These are phyloP conservation scores for Epinotia bilunana DNA, from an alignment of 2,888 invertebrate species.

Conservation along the genomic window DNA sequence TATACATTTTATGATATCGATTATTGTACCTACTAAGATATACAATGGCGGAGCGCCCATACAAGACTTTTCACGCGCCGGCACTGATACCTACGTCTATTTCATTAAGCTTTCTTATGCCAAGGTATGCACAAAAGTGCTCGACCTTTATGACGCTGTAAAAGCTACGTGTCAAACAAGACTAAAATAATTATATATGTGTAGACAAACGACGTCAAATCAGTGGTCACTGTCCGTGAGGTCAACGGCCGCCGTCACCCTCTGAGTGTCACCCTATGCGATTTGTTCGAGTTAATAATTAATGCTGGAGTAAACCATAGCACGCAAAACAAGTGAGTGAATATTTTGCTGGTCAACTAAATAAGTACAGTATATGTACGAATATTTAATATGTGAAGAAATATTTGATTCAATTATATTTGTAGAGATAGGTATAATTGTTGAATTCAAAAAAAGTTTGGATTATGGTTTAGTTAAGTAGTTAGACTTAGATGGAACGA, in stretches of 20 bases:
- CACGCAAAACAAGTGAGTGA: conserved; percentile 1
- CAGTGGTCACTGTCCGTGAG: conserved; percentile 12
- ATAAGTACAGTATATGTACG: no score
- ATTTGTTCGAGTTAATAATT: conserved; percentile 29
- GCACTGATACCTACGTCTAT: no score
- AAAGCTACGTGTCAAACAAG: neutral
- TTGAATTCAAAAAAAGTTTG: no score
- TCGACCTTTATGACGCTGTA: neutral
- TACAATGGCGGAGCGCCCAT: no score
- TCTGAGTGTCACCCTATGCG: conserved; percentile 14
- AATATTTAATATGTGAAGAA: no score
- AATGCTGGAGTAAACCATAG: neutral
- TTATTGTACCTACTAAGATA: no score
- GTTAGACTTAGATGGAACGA: no score
- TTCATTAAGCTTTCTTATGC: neutral
- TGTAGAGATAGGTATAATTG: no score
- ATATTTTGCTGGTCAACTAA: neutral
- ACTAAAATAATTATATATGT: neutral
- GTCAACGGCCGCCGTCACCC: conserved; percentile 26
- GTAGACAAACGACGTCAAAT: conserved; percentile 2
- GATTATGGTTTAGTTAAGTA: no score
- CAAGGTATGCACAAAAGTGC: neutral
- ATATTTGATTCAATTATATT: no score
- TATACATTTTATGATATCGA: no score
- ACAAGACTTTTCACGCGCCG: no score